phyloP scores from a whole-genome alignment of 2,888 invertebrate genomes.

The Cecidostiba fungosa region DNA sequence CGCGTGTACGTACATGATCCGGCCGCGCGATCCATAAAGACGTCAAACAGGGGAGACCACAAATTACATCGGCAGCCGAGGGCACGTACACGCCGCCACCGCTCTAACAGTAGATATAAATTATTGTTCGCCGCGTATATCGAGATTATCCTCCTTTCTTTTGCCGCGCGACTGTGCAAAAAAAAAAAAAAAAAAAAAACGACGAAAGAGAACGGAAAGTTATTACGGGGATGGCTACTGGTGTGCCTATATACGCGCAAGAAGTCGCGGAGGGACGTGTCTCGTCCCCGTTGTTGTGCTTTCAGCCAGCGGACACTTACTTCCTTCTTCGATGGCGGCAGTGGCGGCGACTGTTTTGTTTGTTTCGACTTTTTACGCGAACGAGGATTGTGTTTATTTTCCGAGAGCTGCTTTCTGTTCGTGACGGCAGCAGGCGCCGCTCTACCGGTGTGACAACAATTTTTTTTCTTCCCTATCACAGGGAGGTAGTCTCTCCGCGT shows the following conservation, averaged over 20 bases:
- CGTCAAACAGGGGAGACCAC: constrained; percentile 68
- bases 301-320: constrained; percentile 58
- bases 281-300: constrained; percentile 60
- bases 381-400: neutral
- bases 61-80: constrained; percentile 66
- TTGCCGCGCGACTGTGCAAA: neutral
- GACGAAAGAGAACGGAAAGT: constrained; percentile 2
- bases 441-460: neutral
- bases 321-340: constrained; percentile 8
- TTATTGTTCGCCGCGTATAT: constrained; percentile 64
- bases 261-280: constrained; percentile 56
- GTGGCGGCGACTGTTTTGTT: neutral
- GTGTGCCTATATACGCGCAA: constrained; percentile 46
- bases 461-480: neutral
- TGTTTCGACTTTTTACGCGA: neutral
- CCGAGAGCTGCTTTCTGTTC: neutral
- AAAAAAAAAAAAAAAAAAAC: constrained; percentile 4
- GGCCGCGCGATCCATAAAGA: constrained; percentile 68
- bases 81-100: constrained; percentile 47
- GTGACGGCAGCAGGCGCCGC: constrained; percentile 2
- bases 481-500: too few species aligned
- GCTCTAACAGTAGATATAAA: constrained; percentile 66
- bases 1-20: neutral
- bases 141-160: neutral
- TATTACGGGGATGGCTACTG: constrained; percentile 7